Base-by-base conservation (phyloP, 1,140 invertebrate species). In the Batillaria attramentaria region DNA sequence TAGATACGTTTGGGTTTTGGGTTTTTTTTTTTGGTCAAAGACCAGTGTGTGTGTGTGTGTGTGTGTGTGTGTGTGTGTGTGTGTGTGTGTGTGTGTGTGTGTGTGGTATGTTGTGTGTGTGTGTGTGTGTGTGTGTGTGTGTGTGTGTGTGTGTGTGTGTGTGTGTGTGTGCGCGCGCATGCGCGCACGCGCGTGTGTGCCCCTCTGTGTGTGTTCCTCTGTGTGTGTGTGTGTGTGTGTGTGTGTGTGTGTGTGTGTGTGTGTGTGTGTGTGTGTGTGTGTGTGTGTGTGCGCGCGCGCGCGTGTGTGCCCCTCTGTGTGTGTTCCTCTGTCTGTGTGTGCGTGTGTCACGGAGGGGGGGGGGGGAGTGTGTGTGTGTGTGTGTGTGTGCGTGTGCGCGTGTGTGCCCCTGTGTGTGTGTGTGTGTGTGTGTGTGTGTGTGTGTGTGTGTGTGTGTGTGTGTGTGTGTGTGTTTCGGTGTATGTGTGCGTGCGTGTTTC, bases 61-160 rank as follows among this genome's bases (percentile, higher is more conserved):
- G n/a, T 62, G 57, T 62, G 57, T 62, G 57, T 62, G 57, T 62
- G 57, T 62, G 57, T 13, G 57, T 62, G 57, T 28, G 57, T 62
- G 57, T 28, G 57, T 62, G 57, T 28, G 57, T 62, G 57, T 6
- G 57, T 13, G 57, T 6, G 57, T 62, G 57, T 28, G 57, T 62
- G 57, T 28, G 57, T 62, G 57, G 20, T 18, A 16, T 18, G 6
- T 18, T 62, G 57, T 62, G 57, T 62, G 57, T 62, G 57, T 62
- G 57, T 62, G 57, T 62, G 57, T 62, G 57, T 66, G 62, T 66
- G 62, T 66, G 62, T 66, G 62, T 66, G 62, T 66, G 62, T 37
- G 62, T 37, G 28, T 6, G 62, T 37, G 31, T 37, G 28, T 66
- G 62, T 66, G 4, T 37, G 0, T 66, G 33, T 66, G 62, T 66